Conservation (phyloP, 2,888 invertebrate species). For the Empis livida region DNA sequence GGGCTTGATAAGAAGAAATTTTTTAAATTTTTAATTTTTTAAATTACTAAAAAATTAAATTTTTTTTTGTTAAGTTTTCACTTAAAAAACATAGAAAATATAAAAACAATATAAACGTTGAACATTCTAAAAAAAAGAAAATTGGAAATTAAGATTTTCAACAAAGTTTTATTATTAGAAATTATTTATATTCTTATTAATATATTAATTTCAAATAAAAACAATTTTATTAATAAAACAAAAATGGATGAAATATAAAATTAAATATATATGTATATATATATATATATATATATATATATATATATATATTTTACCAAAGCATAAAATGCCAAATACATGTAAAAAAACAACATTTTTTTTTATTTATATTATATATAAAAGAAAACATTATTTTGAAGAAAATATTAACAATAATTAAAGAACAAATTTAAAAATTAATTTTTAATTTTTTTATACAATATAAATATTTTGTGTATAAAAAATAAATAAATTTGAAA, state of each 20-base stretch:
- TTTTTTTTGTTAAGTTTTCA: background rate
- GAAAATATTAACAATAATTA: too few species aligned
- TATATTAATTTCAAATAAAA: conserved; percentile 9
- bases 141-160: conserved; percentile 1
- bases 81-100: too few species aligned
- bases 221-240: background rate
- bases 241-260: background rate
- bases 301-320: conserved; percentile 18
- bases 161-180: too few species aligned
- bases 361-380: too few species aligned
- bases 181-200: background rate
- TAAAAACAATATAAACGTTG: background rate
- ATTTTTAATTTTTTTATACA: too few species aligned
- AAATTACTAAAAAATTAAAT: too few species aligned
- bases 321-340: conserved; percentile 21
- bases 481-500: too few species aligned
- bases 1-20: too few species aligned
- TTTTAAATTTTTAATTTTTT: too few species aligned
- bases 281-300: conserved; percentile 12
- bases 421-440: too few species aligned
- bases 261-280: conserved; percentile 6
- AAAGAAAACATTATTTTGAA: too few species aligned
- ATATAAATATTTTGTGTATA: too few species aligned
- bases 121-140: conserved; percentile 4
- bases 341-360: conserved; percentile 14